Evolutionary conservation across 2,797 vertebrate genomes (phyloP), one percentile per base, ranked within the genome.

Genomic region (Denticeps clupeoides): DNA sequence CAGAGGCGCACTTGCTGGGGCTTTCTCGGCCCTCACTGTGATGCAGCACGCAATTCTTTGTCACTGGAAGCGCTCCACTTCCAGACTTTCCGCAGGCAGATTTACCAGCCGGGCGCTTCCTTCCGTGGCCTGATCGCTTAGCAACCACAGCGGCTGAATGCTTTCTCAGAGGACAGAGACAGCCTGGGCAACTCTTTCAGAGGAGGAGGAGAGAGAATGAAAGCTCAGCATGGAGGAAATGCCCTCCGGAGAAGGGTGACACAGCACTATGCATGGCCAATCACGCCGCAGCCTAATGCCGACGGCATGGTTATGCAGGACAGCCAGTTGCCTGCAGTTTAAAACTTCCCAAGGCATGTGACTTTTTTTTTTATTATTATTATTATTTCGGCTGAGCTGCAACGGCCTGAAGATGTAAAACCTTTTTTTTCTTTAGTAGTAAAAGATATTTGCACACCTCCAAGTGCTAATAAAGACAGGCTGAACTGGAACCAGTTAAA

Each of bases 101-200:
- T 55, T 47, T 28, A 57, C 41, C 29, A 63, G 33, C 45, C 47
- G 55, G 67, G 69, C 73, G 64, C 68, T 82, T 82, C 66, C 65
- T 68, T 74, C 64, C 62, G 69, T 68, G 59, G 72, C 70, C 57
- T 62, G 51, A 69, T 76, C 69, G 67, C 73, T 71, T 81, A 78
- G 82, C 80, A 84, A 78, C 75, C 31, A 65, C 64, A 33, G 51
- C 55, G 65, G 45, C 56, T 52, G 63, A 70, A 68, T 79, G 70
- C 65, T 80, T 70, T 80, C 71, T 71, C 73, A 74, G 70, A 75
- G 58, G 72, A 69, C 71, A 67, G 70, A 69, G 67, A 65, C 63
- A 70, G 79, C 72, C 80, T 79, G 72, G 79, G 80, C 75, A 83
- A 83, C 74, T 64, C 72, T 75, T 78, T 75, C 64, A 51, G 60